Evolutionary conservation across 2,113 vertebrate genomes (phyloP).

Genomic region (Aythya baeri): DNA sequence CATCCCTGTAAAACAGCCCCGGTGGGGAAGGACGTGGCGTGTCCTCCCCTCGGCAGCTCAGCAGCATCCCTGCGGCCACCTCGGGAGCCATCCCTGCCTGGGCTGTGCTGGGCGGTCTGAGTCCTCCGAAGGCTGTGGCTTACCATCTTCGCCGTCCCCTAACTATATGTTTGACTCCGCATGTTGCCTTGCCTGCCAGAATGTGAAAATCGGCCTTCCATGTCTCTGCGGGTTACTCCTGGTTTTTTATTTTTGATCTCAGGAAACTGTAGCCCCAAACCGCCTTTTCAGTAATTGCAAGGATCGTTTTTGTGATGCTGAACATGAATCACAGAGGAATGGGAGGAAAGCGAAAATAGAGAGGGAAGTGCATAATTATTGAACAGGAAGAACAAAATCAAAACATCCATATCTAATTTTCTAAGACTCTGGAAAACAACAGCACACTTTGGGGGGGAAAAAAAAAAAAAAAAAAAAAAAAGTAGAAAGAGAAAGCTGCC

Average conservation of each 20-base stretch:
- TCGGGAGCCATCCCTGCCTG: background rate
- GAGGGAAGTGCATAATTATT: background rate
- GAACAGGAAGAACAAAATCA: constrained; percentile 14
- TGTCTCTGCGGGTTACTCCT: constrained; percentile 15
- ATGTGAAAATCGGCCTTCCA: background rate
- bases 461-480: background rate
- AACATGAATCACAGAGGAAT: background rate
- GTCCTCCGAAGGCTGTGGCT: background rate
- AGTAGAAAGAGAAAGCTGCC: background rate
- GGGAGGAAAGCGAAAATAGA: background rate
- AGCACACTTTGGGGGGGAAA: background rate
- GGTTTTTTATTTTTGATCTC: background rate
- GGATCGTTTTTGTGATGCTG: constrained; percentile 22
- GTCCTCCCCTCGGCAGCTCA: background rate
- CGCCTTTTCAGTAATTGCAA: background rate
- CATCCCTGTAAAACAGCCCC: accelerated
- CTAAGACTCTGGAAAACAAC: constrained; percentile 1
- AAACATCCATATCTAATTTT: background rate
- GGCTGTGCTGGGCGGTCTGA: background rate
- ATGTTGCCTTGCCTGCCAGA: background rate
- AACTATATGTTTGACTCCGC: background rate
- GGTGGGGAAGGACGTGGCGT: accelerated
- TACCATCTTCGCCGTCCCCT: background rate
- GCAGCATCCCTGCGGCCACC: background rate
- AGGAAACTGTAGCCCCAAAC: background rate